Conservation (phyloP, 1,140 invertebrate species). For the Drosophila nebulosa region DNA sequence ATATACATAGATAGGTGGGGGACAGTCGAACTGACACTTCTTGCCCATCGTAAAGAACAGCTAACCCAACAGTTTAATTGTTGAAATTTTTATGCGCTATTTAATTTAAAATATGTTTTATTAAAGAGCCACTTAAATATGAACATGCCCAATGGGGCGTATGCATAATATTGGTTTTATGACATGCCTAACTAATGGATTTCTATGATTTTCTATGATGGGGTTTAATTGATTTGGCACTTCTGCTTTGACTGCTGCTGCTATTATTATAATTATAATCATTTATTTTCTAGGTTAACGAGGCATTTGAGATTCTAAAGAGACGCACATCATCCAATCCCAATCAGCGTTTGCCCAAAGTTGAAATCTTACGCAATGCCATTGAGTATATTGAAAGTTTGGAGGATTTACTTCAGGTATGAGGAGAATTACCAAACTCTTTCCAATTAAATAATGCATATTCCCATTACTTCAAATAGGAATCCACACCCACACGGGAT, state of each 20-base stretch:
- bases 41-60: conserved; percentile 50
- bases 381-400: conserved; percentile 99
- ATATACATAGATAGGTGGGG: background rate
- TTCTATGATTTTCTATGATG: conserved; percentile 60
- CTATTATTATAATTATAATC: conserved; percentile 11
- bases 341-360: conserved; percentile 96
- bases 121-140: conserved; percentile 71
- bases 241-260: background rate
- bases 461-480: conserved; percentile 33
- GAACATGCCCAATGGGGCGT: conserved; percentile 10
- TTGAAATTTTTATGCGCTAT: conserved; percentile 75
- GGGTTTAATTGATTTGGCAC: conserved; percentile 53
- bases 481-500: conserved; percentile 67
- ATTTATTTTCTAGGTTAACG: conserved; percentile 90
- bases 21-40: conserved; percentile 11
- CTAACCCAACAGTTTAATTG: conserved; percentile 62
- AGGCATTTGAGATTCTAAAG: conserved; percentile 98
- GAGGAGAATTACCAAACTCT: conserved; percentile 3
- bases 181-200: conserved; percentile 68
- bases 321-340: conserved; percentile 95
- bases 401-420: conserved; percentile 90
- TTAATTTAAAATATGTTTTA: conserved; percentile 78
- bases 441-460: background rate
- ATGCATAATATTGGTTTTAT: conserved; percentile 39
- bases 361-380: conserved; percentile 97